Percentiles rank a stretch among this genome's conserved stretches.
Conservation (phyloP, 2,797 vertebrate species). For the Tympanoctomys barrerae region DNA sequence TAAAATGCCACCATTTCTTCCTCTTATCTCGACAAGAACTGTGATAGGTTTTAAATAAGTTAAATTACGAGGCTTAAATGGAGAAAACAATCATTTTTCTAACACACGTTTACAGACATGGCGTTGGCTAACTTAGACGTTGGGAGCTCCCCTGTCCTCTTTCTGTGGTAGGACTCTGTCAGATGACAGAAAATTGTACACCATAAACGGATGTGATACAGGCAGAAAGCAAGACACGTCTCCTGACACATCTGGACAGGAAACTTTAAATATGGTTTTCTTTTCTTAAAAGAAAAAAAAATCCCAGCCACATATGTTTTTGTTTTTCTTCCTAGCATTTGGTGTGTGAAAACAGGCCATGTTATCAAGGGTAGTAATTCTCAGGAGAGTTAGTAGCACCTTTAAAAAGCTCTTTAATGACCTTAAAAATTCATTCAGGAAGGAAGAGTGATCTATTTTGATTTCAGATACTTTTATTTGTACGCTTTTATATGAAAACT, state of each 20-base stretch:
- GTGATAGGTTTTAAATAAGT: conserved; percentile 9
- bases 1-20: neutral
- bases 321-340: conserved; percentile 57
- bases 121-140: neutral
- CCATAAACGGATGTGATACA: conserved; percentile 43
- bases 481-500: conserved; percentile 53
- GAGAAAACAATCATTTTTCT: neutral
- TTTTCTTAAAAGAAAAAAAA: conserved; percentile 67
- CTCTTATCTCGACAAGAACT: conserved; percentile 28
- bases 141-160: neutral
- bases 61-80: conserved; percentile 21
- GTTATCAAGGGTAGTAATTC: conserved; percentile 62
- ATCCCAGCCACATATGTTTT: conserved; percentile 49
- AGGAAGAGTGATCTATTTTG: conserved; percentile 7
- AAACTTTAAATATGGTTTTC: conserved; percentile 77
- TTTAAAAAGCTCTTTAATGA: neutral
- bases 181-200: conserved; percentile 60
- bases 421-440: conserved; percentile 25
- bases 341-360: conserved; percentile 52
- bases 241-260: conserved; percentile 71
- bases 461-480: conserved; percentile 2
- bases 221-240: conserved; percentile 65
- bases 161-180: conserved; percentile 37
- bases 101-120: conserved; percentile 49
- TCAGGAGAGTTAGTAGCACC: conserved; percentile 1